Conservation (phyloP, 2,113 vertebrate species). For the Seriola dumerili region DNA sequence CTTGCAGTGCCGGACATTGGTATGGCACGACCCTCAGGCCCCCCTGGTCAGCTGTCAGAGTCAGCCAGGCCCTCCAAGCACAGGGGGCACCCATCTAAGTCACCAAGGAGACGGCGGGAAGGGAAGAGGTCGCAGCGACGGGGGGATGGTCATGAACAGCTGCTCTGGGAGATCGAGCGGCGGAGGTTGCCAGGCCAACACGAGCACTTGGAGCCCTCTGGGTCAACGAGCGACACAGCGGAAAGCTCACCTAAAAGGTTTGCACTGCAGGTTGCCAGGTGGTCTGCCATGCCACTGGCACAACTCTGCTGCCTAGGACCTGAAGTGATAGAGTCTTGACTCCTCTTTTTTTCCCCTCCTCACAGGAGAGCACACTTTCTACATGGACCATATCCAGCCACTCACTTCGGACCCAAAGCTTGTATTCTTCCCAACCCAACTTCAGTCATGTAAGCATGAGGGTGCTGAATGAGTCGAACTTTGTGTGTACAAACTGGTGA, state of each 20-base stretch:
- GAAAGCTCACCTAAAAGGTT: slow-evolving; percentile 84
- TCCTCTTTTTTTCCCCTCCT: slow-evolving; percentile 31
- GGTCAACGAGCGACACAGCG: slow-evolving; percentile 69
- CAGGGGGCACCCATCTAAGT: slow-evolving; percentile 72
- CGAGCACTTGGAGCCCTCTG: slow-evolving; percentile 75
- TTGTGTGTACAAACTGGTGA: slow-evolving; percentile 30
- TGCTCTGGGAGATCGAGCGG: slow-evolving; percentile 69
- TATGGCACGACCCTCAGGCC: slow-evolving; percentile 15
- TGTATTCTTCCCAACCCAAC: slow-evolving; percentile 88
- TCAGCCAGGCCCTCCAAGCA: slow-evolving; percentile 65
- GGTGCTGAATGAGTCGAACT: slow-evolving; percentile 38
- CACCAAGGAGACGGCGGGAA: slow-evolving; percentile 82
- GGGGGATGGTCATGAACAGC: slow-evolving; percentile 77
- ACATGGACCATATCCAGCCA: slow-evolving; percentile 88
- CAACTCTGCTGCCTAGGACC: slow-evolving; percentile 54
- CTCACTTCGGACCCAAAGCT: slow-evolving; percentile 89
- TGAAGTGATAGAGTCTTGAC: slow-evolving; percentile 43
- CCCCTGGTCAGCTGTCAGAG: slow-evolving; percentile 52
- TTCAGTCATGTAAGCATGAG: slow-evolving; percentile 85
- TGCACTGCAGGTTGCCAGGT: slow-evolving; percentile 70
- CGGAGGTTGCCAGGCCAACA: slow-evolving; percentile 82
- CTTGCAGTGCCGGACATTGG: slow-evolving; percentile 36
- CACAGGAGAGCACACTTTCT: slow-evolving; percentile 86
- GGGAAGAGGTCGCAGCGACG: slow-evolving; percentile 75
- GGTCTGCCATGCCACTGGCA: slow-evolving; percentile 55